Base-by-base conservation (phyloP, 2,888 invertebrate species). In the Gibbula magus region DNA sequence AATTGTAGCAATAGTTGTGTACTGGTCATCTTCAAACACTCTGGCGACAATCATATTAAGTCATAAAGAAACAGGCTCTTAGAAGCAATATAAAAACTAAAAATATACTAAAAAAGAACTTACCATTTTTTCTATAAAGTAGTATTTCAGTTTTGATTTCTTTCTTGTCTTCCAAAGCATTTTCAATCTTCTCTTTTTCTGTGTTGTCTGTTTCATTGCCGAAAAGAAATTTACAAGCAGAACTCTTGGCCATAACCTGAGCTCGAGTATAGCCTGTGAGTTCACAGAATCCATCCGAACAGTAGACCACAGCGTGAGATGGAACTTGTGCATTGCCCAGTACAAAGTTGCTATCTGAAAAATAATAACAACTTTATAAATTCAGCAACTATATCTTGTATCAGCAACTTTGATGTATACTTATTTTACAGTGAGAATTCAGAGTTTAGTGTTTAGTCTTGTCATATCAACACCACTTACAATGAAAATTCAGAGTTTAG, bases 261-360 rank as follows among this genome's bases (percentile, higher is more conserved):
- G 99, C 98, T 90, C 99, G 95, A 94, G 97, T 97, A 95, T 97
- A 99, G 93, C 99, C 99, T 93, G 98, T 98, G 94, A 99, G 97
- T 95, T 99, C 99, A 95, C 98, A 98, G 95, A 99, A 99, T 87
- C 98, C 97, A 94, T 99, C 99, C 95, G 99, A 99, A 95, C 99
- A 99, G 95, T 99, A 99, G 91, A 99, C 99, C 94, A 99, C 99
- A 87, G 99, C 99, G 94, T 98, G 99, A 94, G 99, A 99, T 92
- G 86, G 82, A 93, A 99, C 99, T 95, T 99, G 99, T 93, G 99
- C 99, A 95, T 99, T 99, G 90, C 99, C 99, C 95, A 99, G 95
- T 93, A 99, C 95, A 94, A 99, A 99, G 94, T 98, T 99, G 95
- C 98, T 98, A 73, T 90, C 89, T 89, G 87, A 79, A 97, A 97